Base-by-base conservation (phyloP, 2,888 invertebrate species). In the Dyspetes luteomarginatus region DNA sequence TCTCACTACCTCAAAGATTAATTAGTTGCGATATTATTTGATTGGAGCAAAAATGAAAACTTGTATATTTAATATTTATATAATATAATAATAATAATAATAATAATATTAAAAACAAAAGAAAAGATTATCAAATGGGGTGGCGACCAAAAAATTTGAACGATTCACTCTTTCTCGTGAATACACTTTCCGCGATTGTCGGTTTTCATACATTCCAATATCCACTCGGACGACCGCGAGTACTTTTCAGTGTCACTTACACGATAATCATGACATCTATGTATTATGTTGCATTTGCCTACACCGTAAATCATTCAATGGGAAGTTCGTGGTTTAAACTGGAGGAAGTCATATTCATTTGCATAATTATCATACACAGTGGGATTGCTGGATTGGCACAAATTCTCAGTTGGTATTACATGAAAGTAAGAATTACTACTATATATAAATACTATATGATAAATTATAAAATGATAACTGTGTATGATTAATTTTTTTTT, bases 171-270 rank as follows among this genome's bases (percentile, higher is more conserved):
- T 15, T 62, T 22, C 73, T 62, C 0, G 3, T 74, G 17, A 22
- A 4, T 17, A 74, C 56, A 3, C 0, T 67, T 0, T 71, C 4
- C 19, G 74, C 67, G 7, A 15, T 74, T 3, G 19, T 80, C 28
- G 77, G 82, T 24, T 64, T 60, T 45, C 73, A 58, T 7, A 36
- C 71, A 15, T 77, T 82, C 36, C 64, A 69, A 55, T 68, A 60
- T 67, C 79, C 79, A 12, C 19, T 72, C 2, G 48, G 62, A 28
- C 72, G 58, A 5, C 64, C 52, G 2, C 43, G 62, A 30, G n/a
- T 73, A 2, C 12, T 43, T 43, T 48, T 60, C 22, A 78, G 72
- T 52, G 17, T 68, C 3, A 17, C 41, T 7, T 78, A 78, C 36
- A 12, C 55, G n/a, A 62, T 45, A 17, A 58, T 67, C 5, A n/a